Evolutionary conservation across 2,888 invertebrate species (phyloP), one percentile per base, ranked within the genome.

Genomic region (Cerastis leucographa): DNA sequence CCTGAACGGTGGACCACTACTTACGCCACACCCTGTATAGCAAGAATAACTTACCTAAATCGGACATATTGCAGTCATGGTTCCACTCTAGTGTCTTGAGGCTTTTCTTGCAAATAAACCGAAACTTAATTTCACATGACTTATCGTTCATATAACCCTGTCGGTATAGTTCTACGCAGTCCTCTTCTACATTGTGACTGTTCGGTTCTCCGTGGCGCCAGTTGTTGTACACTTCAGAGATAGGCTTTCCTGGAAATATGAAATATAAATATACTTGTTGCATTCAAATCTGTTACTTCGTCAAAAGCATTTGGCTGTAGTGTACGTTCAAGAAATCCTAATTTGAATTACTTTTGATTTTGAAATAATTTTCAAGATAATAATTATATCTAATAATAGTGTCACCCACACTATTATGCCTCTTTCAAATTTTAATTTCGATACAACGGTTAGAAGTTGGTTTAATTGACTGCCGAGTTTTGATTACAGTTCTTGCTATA

Each of bases 31-130:
- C n/a, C n/a, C n/a, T n/a, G n/a, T n/a, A n/a, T n/a, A n/a, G n/a
- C n/a, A n/a, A n/a, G n/a, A n/a, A n/a, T n/a, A n/a, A n/a, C n/a
- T n/a, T n/a, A n/a, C n/a, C n/a, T n/a, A n/a, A n/a, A n/a, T n/a
- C 89, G 0, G 94, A 93, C 71, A 93, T 90, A 68, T 93, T 89
- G 75, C 95, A 95, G 0, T 84, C 68, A 0, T 79, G 54, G 65
- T 95, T 94, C 95, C 95, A 95, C 17, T 93, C 86, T 11, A 95
- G 59, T 0, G 89, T 83, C 5, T 80, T 74, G 0, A 93, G 84
- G 0, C 89, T 88, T 79, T 94, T 96, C 87, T 94, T 95, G 87
- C 96, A 96, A 7, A 95, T 90, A 78, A 93, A 96, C 0, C 93
- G 91, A 62, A 85, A 90, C 14, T 81, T 89, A 12, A 80, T 83